These are phyloP conservation scores for Mantis religiosa DNA, from an alignment of 2,888 invertebrate species.

Conservation along the genomic window DNA sequence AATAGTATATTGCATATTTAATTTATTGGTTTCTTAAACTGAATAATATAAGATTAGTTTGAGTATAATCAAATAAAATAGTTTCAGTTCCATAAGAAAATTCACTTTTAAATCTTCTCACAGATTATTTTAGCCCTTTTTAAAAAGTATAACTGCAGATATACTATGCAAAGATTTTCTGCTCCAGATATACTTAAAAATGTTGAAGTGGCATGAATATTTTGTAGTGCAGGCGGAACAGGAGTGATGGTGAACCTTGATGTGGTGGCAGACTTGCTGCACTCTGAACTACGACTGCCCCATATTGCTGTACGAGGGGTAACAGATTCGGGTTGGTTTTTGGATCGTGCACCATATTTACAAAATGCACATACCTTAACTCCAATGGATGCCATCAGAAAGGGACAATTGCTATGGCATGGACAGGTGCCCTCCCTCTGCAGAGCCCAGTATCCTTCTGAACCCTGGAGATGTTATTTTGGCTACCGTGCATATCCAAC, in stretches of 20 bases:
- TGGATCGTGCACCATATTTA: slow-evolving; percentile 76
- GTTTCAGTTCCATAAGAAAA: no score
- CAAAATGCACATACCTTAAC: slow-evolving; percentile 49
- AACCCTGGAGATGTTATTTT: slow-evolving; percentile 90
- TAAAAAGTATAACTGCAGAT: no score
- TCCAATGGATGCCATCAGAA: slow-evolving; percentile 62
- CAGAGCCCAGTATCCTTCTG: slow-evolving; percentile 59
- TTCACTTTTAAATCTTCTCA: no score
- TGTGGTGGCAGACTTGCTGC: slow-evolving; percentile 67
- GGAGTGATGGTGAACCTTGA: slow-evolving; percentile 93
- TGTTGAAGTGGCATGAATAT: not conserved
- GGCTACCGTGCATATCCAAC: slow-evolving; percentile 85
- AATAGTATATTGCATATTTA: no score
- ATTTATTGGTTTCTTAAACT: no score
- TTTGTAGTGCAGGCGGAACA: slow-evolving; percentile 83
- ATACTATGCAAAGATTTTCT: no score
- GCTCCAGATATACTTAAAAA: not conserved
- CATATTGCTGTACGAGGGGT: slow-evolving; percentile 75
- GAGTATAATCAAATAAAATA: no score
- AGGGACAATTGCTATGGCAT: slow-evolving; percentile 74
- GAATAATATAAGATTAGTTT: no score
- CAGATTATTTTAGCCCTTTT: no score
- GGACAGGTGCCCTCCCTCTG: slow-evolving; percentile 78
- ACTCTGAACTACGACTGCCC: slow-evolving; percentile 51
- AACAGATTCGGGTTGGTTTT: slow-evolving; percentile 92